Percentiles rank a stretch among this genome's conserved stretches.
Evolutionary conservation across 92 coral and sea anemone species (phyloP).

Genomic region (Parazoanthus atlanticus): DNA sequence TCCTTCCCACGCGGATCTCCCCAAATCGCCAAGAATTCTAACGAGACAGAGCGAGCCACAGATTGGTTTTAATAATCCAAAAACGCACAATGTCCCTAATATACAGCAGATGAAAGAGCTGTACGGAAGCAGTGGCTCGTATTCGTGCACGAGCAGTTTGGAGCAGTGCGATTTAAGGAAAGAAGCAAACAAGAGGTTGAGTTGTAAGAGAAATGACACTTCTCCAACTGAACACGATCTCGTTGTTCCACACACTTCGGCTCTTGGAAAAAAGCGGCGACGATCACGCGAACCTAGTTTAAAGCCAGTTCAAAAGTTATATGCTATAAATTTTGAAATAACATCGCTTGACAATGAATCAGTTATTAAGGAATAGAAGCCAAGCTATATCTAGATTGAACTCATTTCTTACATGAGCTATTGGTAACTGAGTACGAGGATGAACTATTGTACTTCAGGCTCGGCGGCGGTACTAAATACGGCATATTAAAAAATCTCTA

Average conservation of each 20-base stretch:
- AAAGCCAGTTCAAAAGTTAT: slow-evolving; percentile 4
- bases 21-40: slow-evolving; percentile 6
- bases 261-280: not conserved
- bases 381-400: not conserved
- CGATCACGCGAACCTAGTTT: not conserved
- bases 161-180: not conserved
- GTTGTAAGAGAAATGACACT: not conserved
- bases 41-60: slow-evolving; percentile 39
- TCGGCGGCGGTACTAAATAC: too few relatives aligned
- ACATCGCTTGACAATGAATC: not conserved
- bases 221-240: not conserved
- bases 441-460: too few relatives aligned
- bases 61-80: not conserved
- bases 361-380: not conserved
- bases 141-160: slow-evolving; percentile 36
- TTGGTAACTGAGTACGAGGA: not conserved
- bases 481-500: too few relatives aligned
- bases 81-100: not conserved
- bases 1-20: slow-evolving; percentile 1
- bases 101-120: not conserved
- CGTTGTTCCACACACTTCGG: not conserved
- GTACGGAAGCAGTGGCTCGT: not conserved
- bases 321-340: not conserved
- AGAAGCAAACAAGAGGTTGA: not conserved
- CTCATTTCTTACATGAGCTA: not conserved